These are phyloP conservation scores for Caenorhabditis sulstoni DNA, from an alignment of 2,888 invertebrate species.

Conservation along the genomic window DNA sequence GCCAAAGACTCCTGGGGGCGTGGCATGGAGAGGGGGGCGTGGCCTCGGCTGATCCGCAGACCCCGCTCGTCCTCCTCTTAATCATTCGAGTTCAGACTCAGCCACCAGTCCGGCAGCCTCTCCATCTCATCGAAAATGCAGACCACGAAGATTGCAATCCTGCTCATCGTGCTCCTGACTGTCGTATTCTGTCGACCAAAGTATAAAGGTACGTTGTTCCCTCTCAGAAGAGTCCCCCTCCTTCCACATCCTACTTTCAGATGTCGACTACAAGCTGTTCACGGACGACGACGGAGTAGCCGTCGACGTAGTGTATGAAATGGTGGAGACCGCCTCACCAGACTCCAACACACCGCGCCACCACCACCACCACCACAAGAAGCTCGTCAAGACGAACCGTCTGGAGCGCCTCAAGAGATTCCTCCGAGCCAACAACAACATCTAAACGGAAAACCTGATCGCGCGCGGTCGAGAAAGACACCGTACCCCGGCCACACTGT, in stretches of 20 bases:
- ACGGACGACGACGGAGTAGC: constrained; percentile 28
- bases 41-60: constrained; percentile 1
- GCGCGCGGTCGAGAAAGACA: not conserved
- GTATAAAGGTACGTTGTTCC: constrained; percentile 29
- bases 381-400: constrained; percentile 37
- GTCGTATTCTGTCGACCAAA: constrained; percentile 24
- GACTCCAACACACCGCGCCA: constrained; percentile 21
- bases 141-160: constrained; percentile 30
- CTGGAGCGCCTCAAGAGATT: constrained; percentile 40
- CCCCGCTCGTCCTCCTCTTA: constrained; percentile 5
- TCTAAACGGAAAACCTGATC: not conserved
- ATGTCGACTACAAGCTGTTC: constrained; percentile 37
- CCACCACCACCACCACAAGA: constrained; percentile 53
- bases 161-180: not conserved
- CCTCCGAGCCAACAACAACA: constrained; percentile 9
- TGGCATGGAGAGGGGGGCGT: not conserved
- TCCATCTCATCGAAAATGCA: too few relatives aligned
- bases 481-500: not conserved
- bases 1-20: constrained; percentile 14
- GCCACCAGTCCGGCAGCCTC: not conserved
- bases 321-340: not conserved
- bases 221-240: not conserved
- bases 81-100: constrained; percentile 36
- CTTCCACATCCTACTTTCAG: constrained; percentile 31
- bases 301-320: constrained; percentile 35